phyloP scores from a whole-genome alignment of 2,113 vertebrate genomes.

The Montifringilla adamsi region DNA sequence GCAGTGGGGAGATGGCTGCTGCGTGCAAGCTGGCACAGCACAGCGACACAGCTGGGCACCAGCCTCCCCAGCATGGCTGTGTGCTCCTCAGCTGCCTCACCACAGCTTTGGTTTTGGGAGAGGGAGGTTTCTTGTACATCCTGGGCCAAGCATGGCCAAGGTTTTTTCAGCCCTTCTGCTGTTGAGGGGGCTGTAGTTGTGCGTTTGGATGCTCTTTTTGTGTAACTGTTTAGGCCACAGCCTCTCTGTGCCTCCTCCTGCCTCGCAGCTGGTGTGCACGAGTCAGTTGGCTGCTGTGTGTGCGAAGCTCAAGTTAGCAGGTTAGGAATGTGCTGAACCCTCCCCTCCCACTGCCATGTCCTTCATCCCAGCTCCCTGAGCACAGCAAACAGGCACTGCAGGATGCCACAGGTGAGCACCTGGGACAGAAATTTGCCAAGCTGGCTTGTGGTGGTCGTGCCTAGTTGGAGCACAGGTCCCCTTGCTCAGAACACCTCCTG shows the following conservation, averaged over 20 bases:
- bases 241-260: not conserved
- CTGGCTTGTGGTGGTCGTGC: not conserved
- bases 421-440: not conserved
- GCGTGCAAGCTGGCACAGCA: not conserved
- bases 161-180: conserved; percentile 38
- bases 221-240: not conserved
- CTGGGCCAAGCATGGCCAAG: not conserved
- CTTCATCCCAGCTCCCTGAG: not conserved
- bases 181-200: conserved; percentile 9
- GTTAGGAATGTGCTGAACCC: conserved; percentile 16
- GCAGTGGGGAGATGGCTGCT: not conserved
- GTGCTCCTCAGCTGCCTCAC: not conserved
- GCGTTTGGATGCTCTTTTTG: conserved; percentile 17
- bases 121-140: not conserved
- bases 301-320: conserved; percentile 10
- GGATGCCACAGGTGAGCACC: not conserved
- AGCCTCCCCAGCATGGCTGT: rapidly evolving
- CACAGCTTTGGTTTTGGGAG: not conserved
- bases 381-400: not conserved
- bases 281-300: not conserved
- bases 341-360: not conserved
- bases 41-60: rapidly evolving
- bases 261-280: not conserved
- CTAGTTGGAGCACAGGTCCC: not conserved
- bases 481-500: not conserved